Evolutionary conservation across 2,797 vertebrate species (phyloP).

Genomic region (Calcarius lapponicus): DNA sequence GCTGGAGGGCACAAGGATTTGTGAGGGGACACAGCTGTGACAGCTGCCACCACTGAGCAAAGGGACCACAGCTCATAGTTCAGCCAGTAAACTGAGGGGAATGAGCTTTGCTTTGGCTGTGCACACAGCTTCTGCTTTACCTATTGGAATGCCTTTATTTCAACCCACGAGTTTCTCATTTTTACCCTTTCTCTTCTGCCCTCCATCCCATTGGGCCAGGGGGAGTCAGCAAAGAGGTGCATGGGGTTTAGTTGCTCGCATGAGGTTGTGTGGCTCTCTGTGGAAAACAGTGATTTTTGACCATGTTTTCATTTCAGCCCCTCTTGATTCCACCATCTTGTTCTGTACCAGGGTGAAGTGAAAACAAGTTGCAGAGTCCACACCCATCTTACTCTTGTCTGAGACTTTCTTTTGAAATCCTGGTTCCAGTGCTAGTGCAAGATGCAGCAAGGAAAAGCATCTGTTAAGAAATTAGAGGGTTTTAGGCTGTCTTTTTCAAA

Average conservation of each 20-base stretch:
- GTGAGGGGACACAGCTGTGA: not conserved
- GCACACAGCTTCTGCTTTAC: not conserved
- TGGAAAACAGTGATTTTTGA: not conserved
- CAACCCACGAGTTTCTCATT: not conserved
- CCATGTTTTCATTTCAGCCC: not conserved
- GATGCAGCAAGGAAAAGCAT: not conserved
- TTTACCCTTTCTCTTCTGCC: not conserved
- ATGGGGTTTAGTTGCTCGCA: not conserved
- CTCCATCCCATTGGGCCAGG: not conserved
- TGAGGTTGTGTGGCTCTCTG: not conserved
- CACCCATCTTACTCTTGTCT: not conserved
- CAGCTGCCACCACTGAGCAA: not conserved
- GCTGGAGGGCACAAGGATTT: not conserved
- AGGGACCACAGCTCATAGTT: not conserved
- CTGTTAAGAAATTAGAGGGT: not conserved
- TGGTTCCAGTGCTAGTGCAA: not conserved
- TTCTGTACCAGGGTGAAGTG: not conserved
- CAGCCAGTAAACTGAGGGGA: fast-evolving
- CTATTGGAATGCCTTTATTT: not conserved
- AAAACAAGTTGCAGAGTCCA: not conserved
- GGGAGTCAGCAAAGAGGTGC: not conserved
- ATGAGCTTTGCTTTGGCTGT: not conserved
- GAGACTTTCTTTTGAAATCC: not conserved
- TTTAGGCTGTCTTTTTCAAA: not conserved
- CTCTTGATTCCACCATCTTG: not conserved